These are phyloP conservation scores for Apoda limacodes DNA, from an alignment of 2,888 invertebrate species.

Conservation along the genomic window DNA sequence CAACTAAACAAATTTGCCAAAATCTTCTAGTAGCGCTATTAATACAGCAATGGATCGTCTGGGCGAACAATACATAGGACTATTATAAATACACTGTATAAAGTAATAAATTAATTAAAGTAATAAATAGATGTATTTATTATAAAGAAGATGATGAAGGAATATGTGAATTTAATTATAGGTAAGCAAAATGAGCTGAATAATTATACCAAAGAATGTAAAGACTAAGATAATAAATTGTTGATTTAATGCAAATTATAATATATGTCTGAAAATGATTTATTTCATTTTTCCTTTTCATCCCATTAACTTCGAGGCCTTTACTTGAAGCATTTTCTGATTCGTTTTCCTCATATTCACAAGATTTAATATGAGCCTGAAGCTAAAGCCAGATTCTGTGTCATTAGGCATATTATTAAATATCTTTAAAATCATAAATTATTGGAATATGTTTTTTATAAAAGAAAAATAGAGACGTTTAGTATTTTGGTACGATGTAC, in stretches of 20 bases:
- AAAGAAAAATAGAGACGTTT: too few relatives aligned
- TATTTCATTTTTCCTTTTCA: constrained; percentile 30
- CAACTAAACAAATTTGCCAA: constrained; percentile 49
- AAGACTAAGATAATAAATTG: constrained; percentile 61
- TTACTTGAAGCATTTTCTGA: constrained; percentile 8
- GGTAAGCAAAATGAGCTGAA: constrained; percentile 44
- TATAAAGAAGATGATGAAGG: constrained; percentile 33
- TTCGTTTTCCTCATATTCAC: too few relatives aligned
- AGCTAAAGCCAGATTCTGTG: too few relatives aligned
- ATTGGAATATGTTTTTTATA: too few relatives aligned
- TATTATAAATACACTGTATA: constrained; percentile 18
- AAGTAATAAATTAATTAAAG: constrained; percentile 28
- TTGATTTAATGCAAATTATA: constrained; percentile 69
- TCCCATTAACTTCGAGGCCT: constrained; percentile 3
- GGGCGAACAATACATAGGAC: constrained; percentile 51
- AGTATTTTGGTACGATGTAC: too few relatives aligned
- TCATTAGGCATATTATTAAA: too few relatives aligned
- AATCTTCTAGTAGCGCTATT: constrained; percentile 42
- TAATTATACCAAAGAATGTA: constrained; percentile 64
- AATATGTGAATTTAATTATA: constrained; percentile 51
- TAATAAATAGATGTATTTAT: constrained; percentile 47
- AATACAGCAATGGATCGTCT: constrained; percentile 41
- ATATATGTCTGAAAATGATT: constrained; percentile 43
- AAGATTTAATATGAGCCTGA: too few relatives aligned
- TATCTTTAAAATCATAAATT: too few relatives aligned